Evolutionary conservation across 2,797 vertebrate species (phyloP).

Genomic region (Pangasius mekongensis): DNA sequence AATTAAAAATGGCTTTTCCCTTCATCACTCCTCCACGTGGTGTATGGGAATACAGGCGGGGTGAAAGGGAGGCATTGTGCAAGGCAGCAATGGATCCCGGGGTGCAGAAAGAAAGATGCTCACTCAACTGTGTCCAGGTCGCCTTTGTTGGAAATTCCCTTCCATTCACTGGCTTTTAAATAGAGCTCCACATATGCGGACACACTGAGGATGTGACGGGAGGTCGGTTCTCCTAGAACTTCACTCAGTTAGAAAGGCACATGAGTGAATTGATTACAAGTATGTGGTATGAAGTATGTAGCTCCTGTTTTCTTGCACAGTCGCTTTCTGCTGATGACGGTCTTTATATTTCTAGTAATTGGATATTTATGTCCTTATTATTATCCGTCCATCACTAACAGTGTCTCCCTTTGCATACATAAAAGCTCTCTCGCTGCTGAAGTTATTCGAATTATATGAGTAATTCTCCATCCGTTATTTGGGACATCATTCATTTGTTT

Average conservation of each 20-base stretch:
- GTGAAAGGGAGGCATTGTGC: constrained; percentile 82
- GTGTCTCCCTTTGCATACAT: not conserved
- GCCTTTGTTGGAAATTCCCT: constrained; percentile 82
- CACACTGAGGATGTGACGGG: constrained; percentile 61
- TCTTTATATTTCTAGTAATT: not conserved
- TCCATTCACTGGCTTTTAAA: constrained; percentile 85
- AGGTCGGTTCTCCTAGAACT: constrained; percentile 46
- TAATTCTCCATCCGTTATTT: not conserved
- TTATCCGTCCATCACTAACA: not conserved
- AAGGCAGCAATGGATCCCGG: constrained; percentile 77
- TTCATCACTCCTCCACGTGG: constrained; percentile 80
- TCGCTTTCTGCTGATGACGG: not conserved
- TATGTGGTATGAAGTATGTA: constrained; percentile 9
- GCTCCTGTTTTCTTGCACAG: not conserved
- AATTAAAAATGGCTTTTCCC: constrained; percentile 72
- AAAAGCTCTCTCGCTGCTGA: not conserved
- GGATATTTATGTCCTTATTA: not conserved
- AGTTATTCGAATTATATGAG: not conserved
- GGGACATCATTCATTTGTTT: too few relatives aligned
- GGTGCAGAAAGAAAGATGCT: constrained; percentile 81
- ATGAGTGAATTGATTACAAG: constrained; percentile 32
- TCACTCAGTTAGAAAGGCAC: constrained; percentile 45
- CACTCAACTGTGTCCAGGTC: constrained; percentile 85
- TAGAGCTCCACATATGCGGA: constrained; percentile 75
- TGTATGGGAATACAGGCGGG: constrained; percentile 79